These are phyloP conservation scores for Artibeus lituratus DNA, from an alignment of 2,797 vertebrate species.

Conservation along the genomic window DNA sequence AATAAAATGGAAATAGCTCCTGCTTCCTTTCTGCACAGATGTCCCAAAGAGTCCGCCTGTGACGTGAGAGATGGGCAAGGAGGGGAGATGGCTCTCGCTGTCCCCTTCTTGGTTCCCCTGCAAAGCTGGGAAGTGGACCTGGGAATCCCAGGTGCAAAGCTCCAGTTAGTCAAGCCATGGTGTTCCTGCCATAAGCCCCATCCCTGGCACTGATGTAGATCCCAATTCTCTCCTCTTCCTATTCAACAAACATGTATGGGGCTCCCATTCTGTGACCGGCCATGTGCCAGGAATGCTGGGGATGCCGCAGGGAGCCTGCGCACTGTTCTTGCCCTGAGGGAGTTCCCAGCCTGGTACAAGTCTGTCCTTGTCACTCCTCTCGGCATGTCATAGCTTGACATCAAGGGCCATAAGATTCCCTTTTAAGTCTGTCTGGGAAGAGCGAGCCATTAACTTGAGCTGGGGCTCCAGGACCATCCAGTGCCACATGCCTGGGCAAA, in stretches of 20 bases:
- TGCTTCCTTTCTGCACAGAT: constrained; percentile 61
- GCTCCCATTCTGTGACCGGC: not conserved
- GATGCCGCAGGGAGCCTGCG: rapidly evolving
- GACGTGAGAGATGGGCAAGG: constrained; percentile 16
- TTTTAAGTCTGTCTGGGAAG: not conserved
- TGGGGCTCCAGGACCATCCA: not conserved
- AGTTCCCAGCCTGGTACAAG: not conserved
- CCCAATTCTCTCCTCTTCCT: not conserved
- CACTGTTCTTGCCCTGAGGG: not conserved
- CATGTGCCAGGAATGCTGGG: rapidly evolving
- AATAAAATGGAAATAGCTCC: constrained; percentile 65
- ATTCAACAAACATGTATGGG: rapidly evolving
- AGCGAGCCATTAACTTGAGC: not conserved
- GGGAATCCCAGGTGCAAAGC: not conserved
- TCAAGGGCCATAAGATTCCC: not conserved
- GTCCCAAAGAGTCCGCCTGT: constrained; percentile 43
- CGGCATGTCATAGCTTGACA: not conserved
- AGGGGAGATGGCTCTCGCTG: not conserved
- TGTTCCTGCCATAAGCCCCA: not conserved
- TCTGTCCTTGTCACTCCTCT: not conserved
- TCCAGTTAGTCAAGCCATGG: not conserved
- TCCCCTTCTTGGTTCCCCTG: not conserved
- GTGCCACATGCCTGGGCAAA: not conserved
- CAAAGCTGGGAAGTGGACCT: not conserved
- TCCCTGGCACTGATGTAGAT: not conserved